phyloP scores from a whole-genome alignment of 2,888 invertebrate species.

The Keiferia lycopersicella region DNA sequence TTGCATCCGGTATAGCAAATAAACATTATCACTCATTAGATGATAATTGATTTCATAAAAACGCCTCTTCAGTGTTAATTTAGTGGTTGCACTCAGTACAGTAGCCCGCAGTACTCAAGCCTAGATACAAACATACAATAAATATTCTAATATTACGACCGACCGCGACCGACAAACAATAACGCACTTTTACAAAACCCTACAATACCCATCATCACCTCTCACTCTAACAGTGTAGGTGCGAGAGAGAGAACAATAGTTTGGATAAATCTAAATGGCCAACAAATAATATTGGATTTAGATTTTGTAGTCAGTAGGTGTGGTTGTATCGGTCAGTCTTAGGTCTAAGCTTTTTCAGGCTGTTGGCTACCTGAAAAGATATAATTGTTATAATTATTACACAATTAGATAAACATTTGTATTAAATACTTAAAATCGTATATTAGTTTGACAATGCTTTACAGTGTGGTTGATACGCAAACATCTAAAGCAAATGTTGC shows the following conservation, averaged over 20 bases:
- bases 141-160: slow-evolving; percentile 17
- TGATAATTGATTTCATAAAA: not conserved
- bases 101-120: slow-evolving; percentile 10
- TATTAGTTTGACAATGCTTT: too few relatives aligned
- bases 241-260: not conserved
- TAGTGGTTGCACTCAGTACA: not conserved
- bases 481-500: too few relatives aligned
- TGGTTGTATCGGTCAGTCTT: slow-evolving; percentile 10
- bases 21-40: too few relatives aligned
- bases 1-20: too few relatives aligned
- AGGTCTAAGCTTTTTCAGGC: slow-evolving; percentile 41
- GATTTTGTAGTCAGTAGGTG: not conserved
- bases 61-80: not conserved
- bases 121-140: slow-evolving; percentile 10
- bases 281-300: not conserved
- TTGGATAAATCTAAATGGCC: not conserved
- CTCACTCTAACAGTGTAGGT: not conserved
- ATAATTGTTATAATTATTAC: not conserved
- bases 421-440: too few relatives aligned
- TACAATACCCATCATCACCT: not conserved
- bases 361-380: slow-evolving; percentile 57
- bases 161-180: slow-evolving; percentile 9
- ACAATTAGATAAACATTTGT: not conserved
- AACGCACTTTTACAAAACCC: not conserved
- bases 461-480: too few relatives aligned